Percentiles rank a stretch among this genome's conserved stretches.
Evolutionary conservation across 1,140 invertebrate species (phyloP).

Genomic region (Diorhabda elongata): DNA sequence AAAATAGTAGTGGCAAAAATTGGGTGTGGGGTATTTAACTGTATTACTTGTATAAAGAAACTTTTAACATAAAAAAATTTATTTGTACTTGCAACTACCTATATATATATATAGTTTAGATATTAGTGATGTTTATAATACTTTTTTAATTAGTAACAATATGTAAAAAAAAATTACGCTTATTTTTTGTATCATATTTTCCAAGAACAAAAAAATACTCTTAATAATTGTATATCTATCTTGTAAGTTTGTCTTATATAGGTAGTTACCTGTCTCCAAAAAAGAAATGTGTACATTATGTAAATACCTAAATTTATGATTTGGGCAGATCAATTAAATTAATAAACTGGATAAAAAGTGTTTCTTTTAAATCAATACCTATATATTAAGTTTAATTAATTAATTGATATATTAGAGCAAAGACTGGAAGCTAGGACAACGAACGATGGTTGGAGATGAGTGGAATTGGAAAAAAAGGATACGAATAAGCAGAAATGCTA

Average conservation of each 20-base stretch:
- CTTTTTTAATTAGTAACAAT: slow-evolving; percentile 9
- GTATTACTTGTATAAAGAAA: neutral
- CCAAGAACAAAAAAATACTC: slow-evolving; percentile 14
- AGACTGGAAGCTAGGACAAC: too few relatives aligned
- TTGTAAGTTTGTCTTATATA: slow-evolving; percentile 18
- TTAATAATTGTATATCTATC: slow-evolving; percentile 17
- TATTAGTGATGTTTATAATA: neutral
- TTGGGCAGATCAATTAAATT: slow-evolving; percentile 18
- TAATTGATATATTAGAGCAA: too few relatives aligned
- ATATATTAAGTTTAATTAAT: too few relatives aligned
- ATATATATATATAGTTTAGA: slow-evolving; percentile 14
- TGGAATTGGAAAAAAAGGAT: too few relatives aligned
- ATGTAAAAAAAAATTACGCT: slow-evolving; percentile 19
- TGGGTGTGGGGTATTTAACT: slow-evolving; percentile 6
- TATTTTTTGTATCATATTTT: slow-evolving; percentile 21
- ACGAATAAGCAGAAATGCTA: too few relatives aligned
- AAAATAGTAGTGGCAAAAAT: neutral
- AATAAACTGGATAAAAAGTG: slow-evolving; percentile 8
- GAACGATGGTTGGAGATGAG: too few relatives aligned
- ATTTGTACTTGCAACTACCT: slow-evolving; percentile 21
- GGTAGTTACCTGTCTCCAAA: slow-evolving; percentile 14
- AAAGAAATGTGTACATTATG: slow-evolving; percentile 19
- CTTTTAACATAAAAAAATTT: slow-evolving; percentile 2
- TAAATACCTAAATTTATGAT: slow-evolving; percentile 23
- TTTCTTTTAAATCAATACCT: too few relatives aligned